Evolutionary conservation across 2,797 vertebrate genomes (phyloP).

Genomic region (Neostethus bicornis): DNA sequence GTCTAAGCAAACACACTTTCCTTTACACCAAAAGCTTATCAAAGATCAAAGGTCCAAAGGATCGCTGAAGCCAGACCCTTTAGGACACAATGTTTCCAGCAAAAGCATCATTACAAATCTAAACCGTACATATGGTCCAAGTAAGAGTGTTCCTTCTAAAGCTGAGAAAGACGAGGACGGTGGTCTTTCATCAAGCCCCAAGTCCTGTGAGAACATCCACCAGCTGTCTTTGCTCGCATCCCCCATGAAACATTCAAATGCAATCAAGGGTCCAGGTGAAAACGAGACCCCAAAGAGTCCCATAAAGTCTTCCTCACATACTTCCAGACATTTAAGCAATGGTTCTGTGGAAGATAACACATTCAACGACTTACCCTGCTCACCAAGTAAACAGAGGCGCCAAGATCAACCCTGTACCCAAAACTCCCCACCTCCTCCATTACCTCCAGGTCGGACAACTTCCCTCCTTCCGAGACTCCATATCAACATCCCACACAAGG

Average conservation of each 20-base stretch:
- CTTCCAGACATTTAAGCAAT: conserved; percentile 57
- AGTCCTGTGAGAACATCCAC: conserved; percentile 64
- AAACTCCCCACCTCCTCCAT: conserved; percentile 78
- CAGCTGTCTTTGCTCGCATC: conserved; percentile 73
- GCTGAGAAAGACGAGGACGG: conserved; percentile 47
- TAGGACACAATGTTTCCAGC: conserved; percentile 55
- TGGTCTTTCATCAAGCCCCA: conserved; percentile 42
- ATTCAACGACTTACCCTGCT: conserved; percentile 72
- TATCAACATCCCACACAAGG: conserved; percentile 65
- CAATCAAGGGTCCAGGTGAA: conserved; percentile 72
- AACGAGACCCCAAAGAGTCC: conserved; percentile 68
- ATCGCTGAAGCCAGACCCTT: conserved; percentile 64
- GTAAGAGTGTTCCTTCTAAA: conserved; percentile 79
- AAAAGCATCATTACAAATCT: conserved; percentile 77
- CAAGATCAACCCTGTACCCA: conserved; percentile 74
- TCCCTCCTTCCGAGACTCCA: conserved; percentile 82
- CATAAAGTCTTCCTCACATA: conserved; percentile 66
- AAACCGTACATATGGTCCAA: conserved; percentile 80
- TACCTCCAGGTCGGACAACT: conserved; percentile 82
- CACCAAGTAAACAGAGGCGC: conserved; percentile 74
- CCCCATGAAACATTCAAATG: conserved; percentile 78
- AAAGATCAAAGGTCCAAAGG: conserved; percentile 74
- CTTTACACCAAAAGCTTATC: conserved; percentile 78
- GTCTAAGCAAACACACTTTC: conserved; percentile 71
- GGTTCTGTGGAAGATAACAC: conserved; percentile 67